Base-by-base conservation (phyloP, 30 jellyfish, hydroid and myxozoan genomes). In the Rhopilema esculentum region DNA sequence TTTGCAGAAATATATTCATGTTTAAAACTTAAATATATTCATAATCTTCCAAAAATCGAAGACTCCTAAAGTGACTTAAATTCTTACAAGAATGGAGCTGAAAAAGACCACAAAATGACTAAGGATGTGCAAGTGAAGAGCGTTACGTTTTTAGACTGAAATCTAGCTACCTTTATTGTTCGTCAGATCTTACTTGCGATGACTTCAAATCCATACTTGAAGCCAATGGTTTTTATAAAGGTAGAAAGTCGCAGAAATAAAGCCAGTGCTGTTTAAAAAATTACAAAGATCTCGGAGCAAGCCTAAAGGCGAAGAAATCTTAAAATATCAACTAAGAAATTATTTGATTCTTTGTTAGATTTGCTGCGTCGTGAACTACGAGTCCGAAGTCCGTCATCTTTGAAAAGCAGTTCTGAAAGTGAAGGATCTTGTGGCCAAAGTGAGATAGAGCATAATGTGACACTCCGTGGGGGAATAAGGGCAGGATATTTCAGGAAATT, bases 401-500 rank as follows among this genome's bases (percentile, higher is more conserved):
- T 66, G 19, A 29, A 62, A 31, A n/a, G 66, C 20, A 28, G 75
- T 1, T 48, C 86, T 0, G 90, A 66, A 29, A 71, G 84, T 18
- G 98, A 93, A 31, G 98, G 91, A 64, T 88, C 98, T 64, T 93
- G 98, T 80, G 95, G 97, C 33, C 92, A 88, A 69, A 93, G 98
- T 51, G 96, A 94, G 52, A 89, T 93, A 19, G 84, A 79, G 30
- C 81, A 75, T 23, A 93, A 93, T 71, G 97, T 88, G 30, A 93
- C 98, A 16, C 88, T 93, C 22, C 89, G 85, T 33, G 99, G 99
- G 16, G 99, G 99, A 16, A 94, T 94, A 12, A 97, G 79, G 62
- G 99, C 99, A 20, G 99, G 99, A 19, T 94, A 94, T 67, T 94
- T 94, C 75, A 96, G 99, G 16, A 94, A 94, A 66, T 91, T 94